Conservation (phyloP, 2,888 invertebrate species). For the Chrysomela aeneicollis region DNA sequence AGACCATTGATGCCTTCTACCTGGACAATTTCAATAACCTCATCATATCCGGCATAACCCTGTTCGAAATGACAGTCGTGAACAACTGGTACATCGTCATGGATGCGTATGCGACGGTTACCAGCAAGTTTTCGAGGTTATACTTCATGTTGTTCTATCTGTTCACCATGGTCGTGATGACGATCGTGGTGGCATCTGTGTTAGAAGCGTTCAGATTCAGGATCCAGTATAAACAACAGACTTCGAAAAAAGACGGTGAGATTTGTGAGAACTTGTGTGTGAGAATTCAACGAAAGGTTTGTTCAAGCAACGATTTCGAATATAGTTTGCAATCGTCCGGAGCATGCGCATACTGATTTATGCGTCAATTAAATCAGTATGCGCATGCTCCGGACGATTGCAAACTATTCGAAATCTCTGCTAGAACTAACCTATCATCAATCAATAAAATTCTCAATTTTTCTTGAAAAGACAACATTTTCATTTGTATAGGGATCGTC, state of each 20-base stretch:
- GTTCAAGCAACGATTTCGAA: no score
- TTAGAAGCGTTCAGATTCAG: constrained; percentile 87
- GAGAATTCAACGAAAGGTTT: no score
- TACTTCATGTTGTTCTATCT: constrained; percentile 91
- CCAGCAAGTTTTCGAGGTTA: constrained; percentile 74
- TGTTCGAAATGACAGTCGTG: constrained; percentile 89
- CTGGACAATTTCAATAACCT: constrained; percentile 81
- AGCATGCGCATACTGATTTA: no score
- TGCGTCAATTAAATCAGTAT: no score
- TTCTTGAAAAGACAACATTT: no score
- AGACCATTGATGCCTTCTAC: constrained; percentile 80
- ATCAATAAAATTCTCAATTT: no score
- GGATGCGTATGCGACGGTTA: constrained; percentile 82
- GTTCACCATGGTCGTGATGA: constrained; percentile 90
- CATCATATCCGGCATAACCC: constrained; percentile 78
- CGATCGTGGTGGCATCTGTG: constrained; percentile 88
- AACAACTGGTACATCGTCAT: constrained; percentile 94
- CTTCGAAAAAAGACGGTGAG: constrained; percentile 78
- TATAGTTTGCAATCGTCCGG: no score
- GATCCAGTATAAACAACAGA: constrained; percentile 85
- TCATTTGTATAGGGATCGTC: no score
- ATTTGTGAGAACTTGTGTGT: no score
- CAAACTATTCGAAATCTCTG: no score
- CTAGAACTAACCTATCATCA: no score
- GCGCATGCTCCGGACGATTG: no score